Base-by-base conservation (phyloP, 35 echinoderm and acorn worm species). In the Diadema setosum region DNA sequence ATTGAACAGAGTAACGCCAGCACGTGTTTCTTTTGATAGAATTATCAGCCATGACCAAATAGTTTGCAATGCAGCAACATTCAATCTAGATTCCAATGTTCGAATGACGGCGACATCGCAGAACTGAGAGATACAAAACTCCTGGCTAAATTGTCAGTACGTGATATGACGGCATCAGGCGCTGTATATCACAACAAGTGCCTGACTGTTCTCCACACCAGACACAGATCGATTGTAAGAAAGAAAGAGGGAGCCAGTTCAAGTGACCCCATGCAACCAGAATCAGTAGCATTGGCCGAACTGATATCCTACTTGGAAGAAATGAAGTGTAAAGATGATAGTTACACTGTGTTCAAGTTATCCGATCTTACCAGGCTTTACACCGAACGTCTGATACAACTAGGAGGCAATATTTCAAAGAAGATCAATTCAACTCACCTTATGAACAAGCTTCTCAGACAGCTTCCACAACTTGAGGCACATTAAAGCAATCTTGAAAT, bases 391-490 rank as follows among this genome's bases (percentile, higher is more conserved):
- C 30, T 73, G 67, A 18, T 5, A 30, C 67, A 73, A 73, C 67
- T 73, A 25, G 67, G 67, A 73, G 67, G 67, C 17, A 35, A 73
- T 73, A 25, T 18, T 2, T 73, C 67, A 35, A 73, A 73, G 67
- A 73, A 25, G 67, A 73, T 73, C 37, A 73, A 73, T 37, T 73
- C 67, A 25, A 73, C 67, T 73, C 67, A 73, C 67, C 30, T 73
- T 37, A 73, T 33, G 30, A 35, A 73, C 67, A 73, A 73, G 67
- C 67, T 73, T 73, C 67, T 73, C 67, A 73, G 34, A 73, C 67
- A 73, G 5, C 67, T 73, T 73, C 67, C 67, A 33, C 3, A 25
- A 24, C 67, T 73, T 73, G 2, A 73, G 34, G 67, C 67, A 33
- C 67, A 73, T 73, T 33, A 16, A 73, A 73, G 17, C 67, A 37